Evolutionary conservation across 2,888 invertebrate species (phyloP).

Genomic region (Lepeophtheirus nordmannii): DNA sequence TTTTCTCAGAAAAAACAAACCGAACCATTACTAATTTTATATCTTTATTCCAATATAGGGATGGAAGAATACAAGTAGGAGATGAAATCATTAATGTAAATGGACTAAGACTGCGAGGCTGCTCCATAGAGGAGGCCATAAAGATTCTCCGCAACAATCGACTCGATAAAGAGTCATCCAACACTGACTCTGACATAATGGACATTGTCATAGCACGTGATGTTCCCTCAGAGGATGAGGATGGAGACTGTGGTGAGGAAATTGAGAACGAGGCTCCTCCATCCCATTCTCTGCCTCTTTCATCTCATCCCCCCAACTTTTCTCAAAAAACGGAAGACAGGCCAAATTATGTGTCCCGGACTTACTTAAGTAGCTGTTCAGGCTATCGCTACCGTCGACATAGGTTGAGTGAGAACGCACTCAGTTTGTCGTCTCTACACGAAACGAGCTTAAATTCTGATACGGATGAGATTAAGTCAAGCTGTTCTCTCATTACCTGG

Average conservation of each 20-base stretch:
- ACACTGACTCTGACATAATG: constrained; percentile 28
- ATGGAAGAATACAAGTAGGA: constrained; percentile 48
- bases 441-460: constrained; percentile 17
- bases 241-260: too few relatives aligned
- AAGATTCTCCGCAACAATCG: constrained; percentile 29
- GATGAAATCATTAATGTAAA: constrained; percentile 58
- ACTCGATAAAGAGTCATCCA: constrained; percentile 31
- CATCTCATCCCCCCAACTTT: neutral
- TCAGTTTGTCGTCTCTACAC: constrained; percentile 10
- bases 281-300: too few relatives aligned
- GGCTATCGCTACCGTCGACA: neutral
- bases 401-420: neutral
- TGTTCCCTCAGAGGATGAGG: constrained; percentile 18
- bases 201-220: constrained; percentile 36
- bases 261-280: too few relatives aligned
- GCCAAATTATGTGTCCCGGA: constrained; percentile 11
- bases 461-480: constrained; percentile 18
- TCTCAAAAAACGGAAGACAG: neutral
- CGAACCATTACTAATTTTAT: constrained; percentile 3
- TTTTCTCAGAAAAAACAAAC: neutral
- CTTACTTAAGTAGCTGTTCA: constrained; percentile 6
- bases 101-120: constrained; percentile 48
- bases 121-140: constrained; percentile 35
- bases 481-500: constrained; percentile 5
- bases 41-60: constrained; percentile 36